Conservation (phyloP, 1,140 invertebrate genomes). For the Xylocopa sonorina region DNA sequence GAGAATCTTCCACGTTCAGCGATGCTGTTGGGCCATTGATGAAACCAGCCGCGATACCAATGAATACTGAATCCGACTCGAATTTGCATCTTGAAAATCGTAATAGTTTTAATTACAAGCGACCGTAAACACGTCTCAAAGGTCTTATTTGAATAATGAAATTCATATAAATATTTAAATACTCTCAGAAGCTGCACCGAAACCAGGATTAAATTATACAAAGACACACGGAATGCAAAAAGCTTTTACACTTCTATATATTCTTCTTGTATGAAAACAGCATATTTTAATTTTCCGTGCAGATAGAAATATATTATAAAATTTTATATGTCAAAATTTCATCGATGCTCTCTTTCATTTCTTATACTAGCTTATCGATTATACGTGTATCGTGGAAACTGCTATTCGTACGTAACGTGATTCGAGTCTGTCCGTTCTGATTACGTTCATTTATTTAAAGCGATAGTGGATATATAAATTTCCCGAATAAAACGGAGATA, state of each 20-base stretch:
- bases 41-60: background rate
- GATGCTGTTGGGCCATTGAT: background rate
- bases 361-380: background rate
- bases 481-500: background rate
- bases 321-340: too few relatives aligned
- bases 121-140: background rate
- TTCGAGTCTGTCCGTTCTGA: background rate
- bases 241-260: too few relatives aligned
- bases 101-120: constrained; percentile 10
- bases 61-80: background rate
- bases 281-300: too few relatives aligned
- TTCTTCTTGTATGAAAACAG: too few relatives aligned
- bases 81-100: background rate
- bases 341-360: too few relatives aligned
- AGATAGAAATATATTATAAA: too few relatives aligned
- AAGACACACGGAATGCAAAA: too few relatives aligned
- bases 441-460: background rate
- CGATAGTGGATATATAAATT: background rate
- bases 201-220: too few relatives aligned
- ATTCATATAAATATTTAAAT: background rate
- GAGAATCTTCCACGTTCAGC: background rate
- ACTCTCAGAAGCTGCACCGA: background rate
- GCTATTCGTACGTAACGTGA: too few relatives aligned
- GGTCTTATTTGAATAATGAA: background rate
- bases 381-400: background rate